Base-by-base conservation (phyloP, 2,888 invertebrate species). In the Nebria brevicollis region DNA sequence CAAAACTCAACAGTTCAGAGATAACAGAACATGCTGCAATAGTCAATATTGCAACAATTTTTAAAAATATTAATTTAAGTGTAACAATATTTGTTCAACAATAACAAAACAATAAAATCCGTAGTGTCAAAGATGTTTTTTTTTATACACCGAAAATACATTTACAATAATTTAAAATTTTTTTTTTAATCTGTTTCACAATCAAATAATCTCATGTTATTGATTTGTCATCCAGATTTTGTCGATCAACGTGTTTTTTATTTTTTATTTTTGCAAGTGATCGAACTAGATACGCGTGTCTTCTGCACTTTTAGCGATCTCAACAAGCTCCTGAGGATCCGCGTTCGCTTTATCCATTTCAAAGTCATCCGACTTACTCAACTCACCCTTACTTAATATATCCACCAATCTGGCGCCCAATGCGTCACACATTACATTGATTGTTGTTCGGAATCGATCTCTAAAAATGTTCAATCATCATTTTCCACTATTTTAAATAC, bases 401-500 rank as follows among this genome's bases (percentile, higher is more conserved):
- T 96, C 94, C 43, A 99, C 97, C 77, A 99, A 94, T 82, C 96
- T 96, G 72, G 98, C 97, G 68, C 98, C 98, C 82, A 98, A 90
- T 11, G 97, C 96, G 89, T 99, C 98, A 85, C 98, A 98, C 89
- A 98, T 94, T 54, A 99, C 98, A 89, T 99, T 99, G 86, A 98
- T 93, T 86, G 96, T 94, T 87, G 97, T 93, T 87, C 96, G 93
- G 92, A 96, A 96, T 85, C 96, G 94, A 89, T 96, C 96, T 83
- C 96, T 96, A 88, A 1, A 66, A n/a, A 66, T 66, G 1, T 66
- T 66, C 66, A 66, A 13, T 13, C 66, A 66, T 66, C 5, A 34
- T 34, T 34, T 34, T 34, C 34, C 5, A 4, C 34, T 1, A 2
- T 34, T 34, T 4, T 34, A 34, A 4, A 34, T 34, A 4, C 34